Evolutionary conservation across 2,113 vertebrate genomes (phyloP).

Genomic region (Heterochromis multidens): DNA sequence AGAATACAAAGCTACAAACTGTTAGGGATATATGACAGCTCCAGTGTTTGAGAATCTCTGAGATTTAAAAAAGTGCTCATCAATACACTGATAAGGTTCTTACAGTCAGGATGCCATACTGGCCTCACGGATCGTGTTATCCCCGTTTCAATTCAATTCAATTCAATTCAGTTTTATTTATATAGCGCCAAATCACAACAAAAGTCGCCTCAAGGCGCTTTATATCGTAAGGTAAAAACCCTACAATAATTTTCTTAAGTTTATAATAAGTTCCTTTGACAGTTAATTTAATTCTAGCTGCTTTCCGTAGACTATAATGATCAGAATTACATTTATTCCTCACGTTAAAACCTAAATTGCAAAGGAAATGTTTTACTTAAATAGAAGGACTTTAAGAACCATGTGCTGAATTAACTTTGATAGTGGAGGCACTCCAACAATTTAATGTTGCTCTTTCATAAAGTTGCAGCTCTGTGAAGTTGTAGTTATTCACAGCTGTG

Average conservation of each 20-base stretch:
- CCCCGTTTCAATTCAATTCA: too few species aligned
- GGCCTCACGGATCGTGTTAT: not conserved
- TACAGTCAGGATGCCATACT: not conserved
- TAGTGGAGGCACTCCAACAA: not conserved
- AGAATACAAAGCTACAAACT: not conserved
- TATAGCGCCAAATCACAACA: too few species aligned
- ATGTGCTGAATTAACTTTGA: too few species aligned
- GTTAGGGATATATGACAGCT: not conserved
- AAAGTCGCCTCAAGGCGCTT: too few species aligned
- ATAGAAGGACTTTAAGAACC: too few species aligned
- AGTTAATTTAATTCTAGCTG: not conserved
- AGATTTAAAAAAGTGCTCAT: not conserved
- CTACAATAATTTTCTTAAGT: too few species aligned
- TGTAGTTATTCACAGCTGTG: not conserved
- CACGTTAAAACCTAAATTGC: too few species aligned
- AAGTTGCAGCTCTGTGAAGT: accelerated
- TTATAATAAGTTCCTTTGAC: too few species aligned
- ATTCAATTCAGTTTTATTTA: too few species aligned
- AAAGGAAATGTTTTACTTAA: too few species aligned
- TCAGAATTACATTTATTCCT: too few species aligned
- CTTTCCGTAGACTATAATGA: not conserved
- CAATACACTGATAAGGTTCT: not conserved
- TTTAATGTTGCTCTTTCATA: not conserved
- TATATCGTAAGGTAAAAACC: too few species aligned
- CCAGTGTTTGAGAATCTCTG: not conserved